phyloP scores from a whole-genome alignment of 2,888 invertebrate genomes.

The Dicyrtomina minuta region DNA sequence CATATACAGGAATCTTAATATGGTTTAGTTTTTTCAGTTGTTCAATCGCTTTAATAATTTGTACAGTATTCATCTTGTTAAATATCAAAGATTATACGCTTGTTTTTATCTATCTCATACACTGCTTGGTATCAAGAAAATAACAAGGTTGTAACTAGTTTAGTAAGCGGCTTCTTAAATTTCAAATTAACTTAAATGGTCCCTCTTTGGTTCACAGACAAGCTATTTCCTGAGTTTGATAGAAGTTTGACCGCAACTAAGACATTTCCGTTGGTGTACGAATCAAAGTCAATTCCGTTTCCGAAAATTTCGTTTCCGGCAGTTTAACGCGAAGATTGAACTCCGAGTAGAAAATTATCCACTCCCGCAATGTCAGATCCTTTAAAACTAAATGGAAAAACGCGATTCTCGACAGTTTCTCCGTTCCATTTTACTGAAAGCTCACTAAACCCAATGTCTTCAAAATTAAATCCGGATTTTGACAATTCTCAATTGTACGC shows the following conservation, averaged over 20 bases:
- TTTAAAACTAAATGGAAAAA: not conserved
- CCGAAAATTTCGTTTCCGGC: not conserved
- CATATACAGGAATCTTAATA: not conserved
- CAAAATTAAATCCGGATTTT: not conserved
- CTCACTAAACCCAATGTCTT: not conserved
- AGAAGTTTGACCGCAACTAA: not conserved
- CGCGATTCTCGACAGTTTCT: not conserved
- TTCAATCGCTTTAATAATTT: no score
- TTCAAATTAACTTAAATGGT: not conserved
- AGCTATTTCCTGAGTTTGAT: not conserved
- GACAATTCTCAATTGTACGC: not conserved
- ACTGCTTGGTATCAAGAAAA: not conserved
- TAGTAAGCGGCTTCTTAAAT: not conserved
- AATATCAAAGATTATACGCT: no score
- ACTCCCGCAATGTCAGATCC: not conserved
- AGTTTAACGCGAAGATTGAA: not conserved
- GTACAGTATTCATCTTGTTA: no score
- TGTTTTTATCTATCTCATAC: not conserved
- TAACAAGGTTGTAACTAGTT: not conserved
- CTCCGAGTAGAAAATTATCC: not conserved
- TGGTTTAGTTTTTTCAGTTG: no score
- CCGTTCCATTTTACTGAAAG: not conserved
- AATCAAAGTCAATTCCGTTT: not conserved
- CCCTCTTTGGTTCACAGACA: not conserved
- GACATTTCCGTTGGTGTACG: not conserved